A percentile compares a stretch with the other conserved stretches of the same genome.
phyloP scores from a whole-genome alignment of 2,797 vertebrate genomes.

The Champsocephalus esox region DNA sequence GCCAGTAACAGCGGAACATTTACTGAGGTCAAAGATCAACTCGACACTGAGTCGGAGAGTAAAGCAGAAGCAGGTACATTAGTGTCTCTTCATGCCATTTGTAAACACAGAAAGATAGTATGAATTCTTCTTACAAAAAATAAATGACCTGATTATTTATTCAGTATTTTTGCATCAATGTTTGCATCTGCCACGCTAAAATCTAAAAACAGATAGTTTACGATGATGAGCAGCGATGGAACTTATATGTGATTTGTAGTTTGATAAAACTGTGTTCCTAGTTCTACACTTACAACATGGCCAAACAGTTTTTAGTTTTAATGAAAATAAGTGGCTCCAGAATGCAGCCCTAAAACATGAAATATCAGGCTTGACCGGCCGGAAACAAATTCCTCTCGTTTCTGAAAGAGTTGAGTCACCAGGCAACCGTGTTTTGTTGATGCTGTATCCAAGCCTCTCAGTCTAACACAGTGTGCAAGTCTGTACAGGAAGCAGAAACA shows the following conservation, averaged over 20 bases:
- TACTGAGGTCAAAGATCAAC: neutral
- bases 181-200: neutral
- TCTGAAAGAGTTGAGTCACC: conserved; percentile 46
- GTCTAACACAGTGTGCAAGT: conserved; percentile 12
- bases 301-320: neutral
- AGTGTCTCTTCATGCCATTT: neutral
- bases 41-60: neutral
- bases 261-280: neutral
- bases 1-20: accelerated
- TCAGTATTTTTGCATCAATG: no score
- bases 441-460: conserved; percentile 49
- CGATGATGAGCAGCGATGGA: neutral
- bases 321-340: neutral
- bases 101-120: neutral
- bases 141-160: neutral
- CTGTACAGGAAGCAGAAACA: conserved; percentile 42
- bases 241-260: neutral
- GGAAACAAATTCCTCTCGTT: conserved; percentile 38
- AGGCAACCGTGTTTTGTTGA: conserved; percentile 51
- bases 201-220: neutral
- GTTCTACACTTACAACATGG: neutral
- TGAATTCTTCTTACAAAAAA: neutral
- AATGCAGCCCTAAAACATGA: neutral
- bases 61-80: conserved; percentile 6
- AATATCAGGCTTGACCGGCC: conserved; percentile 34